Evolutionary conservation across 2,113 vertebrate species (phyloP).

Genomic region (Tachysurus vachellii): DNA sequence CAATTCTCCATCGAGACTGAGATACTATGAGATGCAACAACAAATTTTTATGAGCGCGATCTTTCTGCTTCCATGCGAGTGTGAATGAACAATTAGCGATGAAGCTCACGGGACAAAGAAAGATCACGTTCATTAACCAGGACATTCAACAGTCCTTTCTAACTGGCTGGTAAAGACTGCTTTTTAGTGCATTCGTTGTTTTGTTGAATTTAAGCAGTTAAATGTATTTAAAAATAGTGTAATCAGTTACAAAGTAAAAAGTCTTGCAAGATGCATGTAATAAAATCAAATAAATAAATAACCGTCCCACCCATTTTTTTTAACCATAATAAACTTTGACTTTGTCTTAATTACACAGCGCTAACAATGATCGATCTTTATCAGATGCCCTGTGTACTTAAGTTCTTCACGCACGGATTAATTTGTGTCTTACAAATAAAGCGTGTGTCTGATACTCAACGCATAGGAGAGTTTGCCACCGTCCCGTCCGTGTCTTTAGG

Average conservation of each 20-base stretch:
- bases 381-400: conserved; percentile 9
- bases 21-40: neutral
- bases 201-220: neutral
- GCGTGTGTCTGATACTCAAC: conserved; percentile 22
- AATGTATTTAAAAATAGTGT: neutral
- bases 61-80: neutral
- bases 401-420: conserved; percentile 43
- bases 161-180: too few relatives aligned
- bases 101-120: neutral
- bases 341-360: conserved; percentile 28
- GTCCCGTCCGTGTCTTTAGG: conserved; percentile 36
- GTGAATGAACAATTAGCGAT: neutral
- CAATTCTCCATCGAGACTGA: neutral
- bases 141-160: neutral
- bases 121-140: neutral
- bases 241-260: neutral
- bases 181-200: neutral
- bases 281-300: neutral
- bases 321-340: conserved; percentile 9
- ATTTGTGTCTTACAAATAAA: conserved; percentile 40
- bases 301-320: neutral
- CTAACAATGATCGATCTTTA: conserved; percentile 36
- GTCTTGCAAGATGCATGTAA: neutral
- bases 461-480: conserved; percentile 6
- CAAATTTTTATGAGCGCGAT: neutral